Conservation (phyloP, 2,888 invertebrate species). For the Calameuta pallipes region DNA sequence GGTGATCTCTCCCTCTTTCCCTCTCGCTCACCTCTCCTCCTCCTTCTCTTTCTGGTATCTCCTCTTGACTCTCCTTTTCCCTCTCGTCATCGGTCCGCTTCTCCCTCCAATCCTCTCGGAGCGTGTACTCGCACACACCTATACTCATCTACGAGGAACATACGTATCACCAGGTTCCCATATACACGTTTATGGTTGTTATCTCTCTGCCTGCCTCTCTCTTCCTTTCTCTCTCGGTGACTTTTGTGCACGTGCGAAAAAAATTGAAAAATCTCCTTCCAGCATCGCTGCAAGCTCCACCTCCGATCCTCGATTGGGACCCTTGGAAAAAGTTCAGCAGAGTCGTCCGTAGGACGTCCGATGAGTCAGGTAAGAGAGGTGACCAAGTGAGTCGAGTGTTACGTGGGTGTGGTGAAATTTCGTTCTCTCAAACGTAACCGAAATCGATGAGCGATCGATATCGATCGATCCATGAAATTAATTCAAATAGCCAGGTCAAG, state of each 20-base stretch:
- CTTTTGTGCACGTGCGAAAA: background rate
- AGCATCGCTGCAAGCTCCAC: constrained; percentile 3
- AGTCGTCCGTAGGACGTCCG: constrained; percentile 1
- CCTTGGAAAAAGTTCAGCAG: background rate
- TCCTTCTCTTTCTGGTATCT: constrained; percentile 22
- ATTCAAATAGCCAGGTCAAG: background rate
- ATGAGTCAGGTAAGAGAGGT: constrained; percentile 4
- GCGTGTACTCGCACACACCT: constrained; percentile 20
- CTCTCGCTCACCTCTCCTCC: constrained; percentile 15
- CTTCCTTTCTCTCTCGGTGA: constrained; percentile 10
- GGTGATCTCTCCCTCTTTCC: constrained; percentile 38
- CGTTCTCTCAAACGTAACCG: background rate
- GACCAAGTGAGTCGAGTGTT: background rate
- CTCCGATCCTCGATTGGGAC: background rate
- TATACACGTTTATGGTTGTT: constrained; percentile 27
- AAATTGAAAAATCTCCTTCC: constrained; percentile 1
- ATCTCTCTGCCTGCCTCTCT: constrained; percentile 22
- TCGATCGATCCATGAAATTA: background rate
- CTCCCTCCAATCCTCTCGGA: constrained; percentile 10
- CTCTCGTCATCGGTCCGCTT: constrained; percentile 8
- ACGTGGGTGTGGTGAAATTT: background rate
- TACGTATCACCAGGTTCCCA: background rate
- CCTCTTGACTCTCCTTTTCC: constrained; percentile 17
- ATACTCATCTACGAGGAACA: constrained; percentile 7
- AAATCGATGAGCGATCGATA: background rate